A percentile compares a stretch with the other conserved stretches of the same genome.
These are phyloP conservation scores for Telenomus remus DNA, from an alignment of 1,140 invertebrate genomes.

Conservation along the genomic window DNA sequence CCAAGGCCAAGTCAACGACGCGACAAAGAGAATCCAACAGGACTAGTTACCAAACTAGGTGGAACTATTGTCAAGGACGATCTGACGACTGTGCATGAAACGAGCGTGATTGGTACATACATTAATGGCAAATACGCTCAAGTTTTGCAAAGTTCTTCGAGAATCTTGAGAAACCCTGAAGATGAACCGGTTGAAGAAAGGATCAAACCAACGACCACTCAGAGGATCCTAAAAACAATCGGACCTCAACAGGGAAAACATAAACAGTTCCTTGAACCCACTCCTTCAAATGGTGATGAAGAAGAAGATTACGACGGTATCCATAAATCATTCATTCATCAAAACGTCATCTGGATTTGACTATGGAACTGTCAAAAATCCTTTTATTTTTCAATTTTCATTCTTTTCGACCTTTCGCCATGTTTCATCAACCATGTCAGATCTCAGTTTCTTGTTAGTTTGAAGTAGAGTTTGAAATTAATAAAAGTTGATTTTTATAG, in stretches of 20 bases:
- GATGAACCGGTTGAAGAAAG: constrained; percentile 66
- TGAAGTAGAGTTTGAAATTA: neutral
- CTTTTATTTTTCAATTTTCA: too few relatives aligned
- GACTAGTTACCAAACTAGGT: constrained; percentile 86
- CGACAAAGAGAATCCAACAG: constrained; percentile 81
- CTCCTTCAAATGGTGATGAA: constrained; percentile 70
- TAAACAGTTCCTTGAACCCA: constrained; percentile 78
- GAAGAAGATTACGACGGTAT: constrained; percentile 35
- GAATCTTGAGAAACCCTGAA: constrained; percentile 69
- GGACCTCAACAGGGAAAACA: constrained; percentile 77
- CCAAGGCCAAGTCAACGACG: constrained; percentile 69
- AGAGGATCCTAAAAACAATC: constrained; percentile 84
- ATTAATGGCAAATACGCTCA: constrained; percentile 91
- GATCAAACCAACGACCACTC: constrained; percentile 80
- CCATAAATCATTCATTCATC: neutral
- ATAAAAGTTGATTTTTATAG: too few relatives aligned
- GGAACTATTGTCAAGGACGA: constrained; percentile 89
- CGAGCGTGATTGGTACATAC: constrained; percentile 90
- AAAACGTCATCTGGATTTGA: too few relatives aligned
- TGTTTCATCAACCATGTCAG: too few relatives aligned
- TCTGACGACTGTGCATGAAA: constrained; percentile 89
- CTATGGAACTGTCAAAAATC: too few relatives aligned
- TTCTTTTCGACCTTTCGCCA: too few relatives aligned
- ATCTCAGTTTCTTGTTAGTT: neutral
- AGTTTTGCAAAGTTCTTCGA: constrained; percentile 85